Percentiles rank a stretch among this genome's conserved stretches.
These are phyloP conservation scores for Bos javanicus DNA, from an alignment of 2,113 vertebrate species.

Conservation along the genomic window DNA sequence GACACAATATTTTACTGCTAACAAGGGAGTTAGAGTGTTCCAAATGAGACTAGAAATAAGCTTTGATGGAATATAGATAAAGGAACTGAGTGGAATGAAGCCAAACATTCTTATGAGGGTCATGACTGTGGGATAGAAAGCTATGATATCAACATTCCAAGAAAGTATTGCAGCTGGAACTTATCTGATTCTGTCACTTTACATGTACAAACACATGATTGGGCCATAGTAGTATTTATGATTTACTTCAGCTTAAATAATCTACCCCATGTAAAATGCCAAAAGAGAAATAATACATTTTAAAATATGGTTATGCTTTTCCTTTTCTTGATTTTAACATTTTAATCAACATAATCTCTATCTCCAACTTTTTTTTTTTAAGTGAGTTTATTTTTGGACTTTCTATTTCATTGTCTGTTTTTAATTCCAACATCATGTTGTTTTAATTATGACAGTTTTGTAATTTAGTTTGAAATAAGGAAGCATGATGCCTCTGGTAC, in stretches of 20 bases:
- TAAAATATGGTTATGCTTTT: neutral
- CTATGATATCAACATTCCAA: neutral
- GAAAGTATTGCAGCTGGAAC: neutral
- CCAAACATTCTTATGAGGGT: neutral
- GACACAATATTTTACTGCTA: neutral
- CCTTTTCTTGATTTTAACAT: neutral
- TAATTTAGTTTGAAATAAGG: neutral
- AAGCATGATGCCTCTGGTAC: neutral
- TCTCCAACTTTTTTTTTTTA: neutral
- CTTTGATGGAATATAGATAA: neutral
- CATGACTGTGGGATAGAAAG: neutral
- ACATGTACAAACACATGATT: neutral
- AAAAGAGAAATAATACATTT: neutral
- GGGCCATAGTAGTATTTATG: neutral
- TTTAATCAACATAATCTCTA: neutral
- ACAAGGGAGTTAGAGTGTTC: neutral
- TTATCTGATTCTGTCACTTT: neutral
- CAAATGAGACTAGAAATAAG: neutral
- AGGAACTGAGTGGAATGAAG: neutral
- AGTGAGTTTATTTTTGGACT: neutral
- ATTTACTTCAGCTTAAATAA: neutral
- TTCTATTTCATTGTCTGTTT: neutral
- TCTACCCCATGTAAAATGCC: neutral
- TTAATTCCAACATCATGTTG: neutral
- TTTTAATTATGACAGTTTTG: neutral